Evolutionary conservation across 1,140 invertebrate species (phyloP).

Genomic region (Formica selysi): DNA sequence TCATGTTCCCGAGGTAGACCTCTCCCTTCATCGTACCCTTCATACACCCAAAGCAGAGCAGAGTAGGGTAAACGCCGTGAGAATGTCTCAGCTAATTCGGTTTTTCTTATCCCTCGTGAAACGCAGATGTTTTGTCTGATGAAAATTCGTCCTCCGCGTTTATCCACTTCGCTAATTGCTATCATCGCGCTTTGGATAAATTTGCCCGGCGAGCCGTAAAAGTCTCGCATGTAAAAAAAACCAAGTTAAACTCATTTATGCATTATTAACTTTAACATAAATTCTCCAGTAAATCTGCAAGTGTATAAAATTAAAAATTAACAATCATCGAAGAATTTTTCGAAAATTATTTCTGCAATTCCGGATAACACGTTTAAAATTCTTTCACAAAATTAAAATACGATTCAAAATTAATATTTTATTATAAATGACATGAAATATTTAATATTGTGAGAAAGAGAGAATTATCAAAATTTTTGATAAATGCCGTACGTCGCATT

Average conservation of each 20-base stretch:
- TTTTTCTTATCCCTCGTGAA: constrained; percentile 39
- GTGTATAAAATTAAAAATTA: not conserved
- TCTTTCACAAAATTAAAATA: not conserved
- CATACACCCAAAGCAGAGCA: not conserved
- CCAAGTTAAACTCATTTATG: not conserved
- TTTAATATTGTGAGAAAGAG: too few species aligned
- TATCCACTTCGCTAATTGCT: constrained; percentile 55
- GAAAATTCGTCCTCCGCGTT: constrained; percentile 36
- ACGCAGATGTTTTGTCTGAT: constrained; percentile 38
- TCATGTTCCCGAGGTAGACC: constrained; percentile 35
- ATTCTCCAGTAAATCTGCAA: not conserved
- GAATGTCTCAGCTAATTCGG: constrained; percentile 47
- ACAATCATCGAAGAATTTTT: not conserved
- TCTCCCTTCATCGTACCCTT: too few species aligned
- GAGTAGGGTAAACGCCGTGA: constrained; percentile 36
- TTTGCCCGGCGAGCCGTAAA: not conserved
- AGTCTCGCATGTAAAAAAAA: constrained; percentile 3
- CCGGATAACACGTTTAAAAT: not conserved
- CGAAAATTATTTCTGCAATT: not conserved
- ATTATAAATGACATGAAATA: too few species aligned
- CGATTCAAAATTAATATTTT: constrained; percentile 16
- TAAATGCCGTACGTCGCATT: not conserved
- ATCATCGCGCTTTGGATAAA: constrained; percentile 43
- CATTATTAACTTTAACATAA: not conserved
- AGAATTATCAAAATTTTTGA: constrained; percentile 5